Base-by-base conservation (phyloP, 2,113 vertebrate species). In the Tor tambroides region DNA sequence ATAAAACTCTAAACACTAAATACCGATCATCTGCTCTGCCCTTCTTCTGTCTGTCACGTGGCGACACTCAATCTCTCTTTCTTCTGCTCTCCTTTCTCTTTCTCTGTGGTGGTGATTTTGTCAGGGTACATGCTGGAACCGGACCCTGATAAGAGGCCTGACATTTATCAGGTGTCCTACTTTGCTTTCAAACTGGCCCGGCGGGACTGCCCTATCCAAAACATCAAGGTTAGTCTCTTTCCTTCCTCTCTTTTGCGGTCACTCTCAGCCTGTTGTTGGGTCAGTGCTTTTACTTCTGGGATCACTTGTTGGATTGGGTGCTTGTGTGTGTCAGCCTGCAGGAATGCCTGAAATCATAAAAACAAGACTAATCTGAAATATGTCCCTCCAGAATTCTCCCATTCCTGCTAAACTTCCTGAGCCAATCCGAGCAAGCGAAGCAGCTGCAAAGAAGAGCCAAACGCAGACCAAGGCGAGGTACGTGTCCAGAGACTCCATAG, bases 91-190 rank as follows among this genome's bases (percentile, higher is more conserved):
- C 71, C 21, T 35, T 43, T 32, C 21, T 38, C 72, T 79, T 17
- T 80, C 15, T 30, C 14, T 56, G 51, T 76, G 72, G 54, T 49
- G 35, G 82, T 87, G 59, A 72, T 56, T 85, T 26, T 86, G 59
- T 89, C 89, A 98, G 98, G 98, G 38, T 99, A 99, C 89, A 99
- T 98, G 97, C 95, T 99, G 89, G 98, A 99, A 89, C 98, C 98
- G 84, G 98, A 99, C 90, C 97, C 98, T 23, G 98, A 99, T 88
- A 97, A 96, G 93, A 96, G 98, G 86, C 98, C 98, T 5, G 98
- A 99, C 92, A 98, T 99, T 92, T 99, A 97, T 94, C 98, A 97
- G 91, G 97, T 99, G 88, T 99, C 98, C 89, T 93, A 96, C 94
- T 98, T 98, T 93, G 97, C 98, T 80, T 99, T 99, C 94, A 98